Conservation (phyloP, 2,113 vertebrate genomes). For the Corythaeola cristata region DNA sequence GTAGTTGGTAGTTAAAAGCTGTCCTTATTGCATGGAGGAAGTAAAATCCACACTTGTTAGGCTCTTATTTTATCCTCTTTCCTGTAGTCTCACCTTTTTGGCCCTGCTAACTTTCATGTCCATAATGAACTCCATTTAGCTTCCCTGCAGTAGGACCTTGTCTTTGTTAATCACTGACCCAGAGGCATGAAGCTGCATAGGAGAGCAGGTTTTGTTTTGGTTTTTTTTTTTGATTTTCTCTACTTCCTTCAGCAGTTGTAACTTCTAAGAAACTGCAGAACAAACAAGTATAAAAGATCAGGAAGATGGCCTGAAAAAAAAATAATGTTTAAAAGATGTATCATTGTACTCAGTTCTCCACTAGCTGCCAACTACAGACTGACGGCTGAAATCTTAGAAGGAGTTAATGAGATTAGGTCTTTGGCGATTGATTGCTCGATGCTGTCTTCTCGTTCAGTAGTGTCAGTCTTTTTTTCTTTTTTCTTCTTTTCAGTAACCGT, state of each 20-base stretch:
- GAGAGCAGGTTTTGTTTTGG: conserved; percentile 35
- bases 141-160: conserved; percentile 64
- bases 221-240: conserved; percentile 41
- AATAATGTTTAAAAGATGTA: conserved; percentile 37
- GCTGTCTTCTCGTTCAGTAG: background rate
- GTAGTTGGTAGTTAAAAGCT: conserved; percentile 39
- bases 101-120: conserved; percentile 63
- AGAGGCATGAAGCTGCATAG: conserved; percentile 22
- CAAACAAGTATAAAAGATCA: conserved; percentile 56
- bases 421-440: background rate
- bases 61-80: conserved; percentile 65
- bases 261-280: conserved; percentile 62
- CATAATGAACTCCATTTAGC: conserved; percentile 73
- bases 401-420: conserved; percentile 41
- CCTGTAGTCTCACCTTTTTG: conserved; percentile 56
- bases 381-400: background rate
- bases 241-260: conserved; percentile 54
- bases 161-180: conserved; percentile 73
- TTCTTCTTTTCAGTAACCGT: background rate
- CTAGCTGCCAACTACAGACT: background rate
- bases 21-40: conserved; percentile 37
- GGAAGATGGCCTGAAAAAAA: conserved; percentile 49
- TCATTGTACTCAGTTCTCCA: conserved; percentile 9
- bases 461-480: background rate
- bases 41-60: conserved; percentile 71